phyloP scores from a whole-genome alignment of 2,113 vertebrate genomes.

The Oncorhynchus masou region DNA sequence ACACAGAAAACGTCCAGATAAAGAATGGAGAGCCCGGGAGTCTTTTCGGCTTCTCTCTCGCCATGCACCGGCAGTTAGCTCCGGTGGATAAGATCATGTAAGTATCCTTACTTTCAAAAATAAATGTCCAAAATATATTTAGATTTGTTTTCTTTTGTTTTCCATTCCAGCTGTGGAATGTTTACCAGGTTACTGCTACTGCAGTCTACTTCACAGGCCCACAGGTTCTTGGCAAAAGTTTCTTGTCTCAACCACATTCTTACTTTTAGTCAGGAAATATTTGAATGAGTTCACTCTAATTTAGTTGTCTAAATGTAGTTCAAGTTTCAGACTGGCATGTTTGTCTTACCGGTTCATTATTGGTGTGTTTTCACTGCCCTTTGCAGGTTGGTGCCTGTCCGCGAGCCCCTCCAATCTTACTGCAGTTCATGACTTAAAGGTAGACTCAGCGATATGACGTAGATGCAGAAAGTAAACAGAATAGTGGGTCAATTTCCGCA shows the following conservation, averaged over 20 bases:
- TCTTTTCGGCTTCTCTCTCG: slow-evolving; percentile 92
- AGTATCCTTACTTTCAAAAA: slow-evolving; percentile 54
- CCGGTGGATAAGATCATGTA: slow-evolving; percentile 83
- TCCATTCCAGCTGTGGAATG: background rate
- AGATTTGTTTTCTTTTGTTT: background rate
- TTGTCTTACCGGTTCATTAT: slow-evolving; percentile 40
- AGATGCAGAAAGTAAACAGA: too few relatives aligned
- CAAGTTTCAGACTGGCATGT: background rate
- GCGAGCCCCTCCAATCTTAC: background rate
- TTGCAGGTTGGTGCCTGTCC: background rate
- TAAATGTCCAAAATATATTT: too few relatives aligned
- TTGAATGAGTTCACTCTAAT: background rate
- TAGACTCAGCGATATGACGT: too few relatives aligned
- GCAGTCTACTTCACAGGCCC: background rate
- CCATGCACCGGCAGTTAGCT: slow-evolving; percentile 85
- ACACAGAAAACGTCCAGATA: slow-evolving; percentile 75
- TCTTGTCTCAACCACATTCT: background rate
- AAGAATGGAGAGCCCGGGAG: slow-evolving; percentile 79
- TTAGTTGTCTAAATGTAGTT: background rate
- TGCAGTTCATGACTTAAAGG: too few relatives aligned
- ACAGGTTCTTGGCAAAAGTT: too few relatives aligned
- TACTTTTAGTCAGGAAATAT: background rate
- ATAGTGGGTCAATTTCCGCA: too few relatives aligned
- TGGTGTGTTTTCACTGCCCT: slow-evolving; percentile 1
- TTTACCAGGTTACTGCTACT: too few relatives aligned